Percentiles rank a stretch among this genome's conserved stretches.
Conservation (phyloP, 2,888 invertebrate species). For the Ischnus inquisitorius region DNA sequence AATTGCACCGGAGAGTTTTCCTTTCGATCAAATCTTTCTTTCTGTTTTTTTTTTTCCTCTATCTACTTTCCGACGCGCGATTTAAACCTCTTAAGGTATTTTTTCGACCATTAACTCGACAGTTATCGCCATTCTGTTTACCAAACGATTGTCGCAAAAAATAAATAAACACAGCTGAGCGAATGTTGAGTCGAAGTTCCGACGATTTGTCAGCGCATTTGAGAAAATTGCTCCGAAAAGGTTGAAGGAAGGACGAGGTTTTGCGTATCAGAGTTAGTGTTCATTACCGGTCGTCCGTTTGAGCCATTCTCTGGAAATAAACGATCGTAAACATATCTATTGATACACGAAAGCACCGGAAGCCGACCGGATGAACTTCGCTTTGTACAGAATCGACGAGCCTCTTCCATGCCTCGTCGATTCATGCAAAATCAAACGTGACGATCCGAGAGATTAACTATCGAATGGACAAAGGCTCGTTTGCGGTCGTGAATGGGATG, state of each 20-base stretch:
- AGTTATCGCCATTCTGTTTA: neutral
- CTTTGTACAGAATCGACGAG: slow-evolving; percentile 38
- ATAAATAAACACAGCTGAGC: no score
- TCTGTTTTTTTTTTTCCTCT: neutral
- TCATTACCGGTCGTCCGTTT: slow-evolving; percentile 5
- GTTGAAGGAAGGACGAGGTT: neutral
- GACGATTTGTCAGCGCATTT: neutral
- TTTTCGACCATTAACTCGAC: neutral
- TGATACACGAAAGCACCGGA: neutral
- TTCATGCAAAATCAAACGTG: slow-evolving; percentile 22
- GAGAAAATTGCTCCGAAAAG: neutral
- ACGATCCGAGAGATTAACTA: slow-evolving; percentile 1
- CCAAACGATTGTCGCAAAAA: neutral
- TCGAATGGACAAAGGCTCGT: neutral
- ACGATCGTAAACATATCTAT: neutral
- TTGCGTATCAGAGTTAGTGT: neutral
- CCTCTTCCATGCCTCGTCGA: slow-evolving; percentile 33
- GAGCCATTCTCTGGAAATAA: neutral
- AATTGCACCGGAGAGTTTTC: slow-evolving; percentile 42
- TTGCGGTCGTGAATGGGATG: neutral
- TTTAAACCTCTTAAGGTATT: neutral
- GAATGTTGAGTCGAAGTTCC: no score
- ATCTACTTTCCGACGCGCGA: neutral
- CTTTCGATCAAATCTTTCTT: slow-evolving; percentile 22
- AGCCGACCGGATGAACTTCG: slow-evolving; percentile 44